A percentile compares a stretch with the other conserved stretches of the same genome.
Conservation (phyloP, 2,888 invertebrate species). For the Leucoma salicis region DNA sequence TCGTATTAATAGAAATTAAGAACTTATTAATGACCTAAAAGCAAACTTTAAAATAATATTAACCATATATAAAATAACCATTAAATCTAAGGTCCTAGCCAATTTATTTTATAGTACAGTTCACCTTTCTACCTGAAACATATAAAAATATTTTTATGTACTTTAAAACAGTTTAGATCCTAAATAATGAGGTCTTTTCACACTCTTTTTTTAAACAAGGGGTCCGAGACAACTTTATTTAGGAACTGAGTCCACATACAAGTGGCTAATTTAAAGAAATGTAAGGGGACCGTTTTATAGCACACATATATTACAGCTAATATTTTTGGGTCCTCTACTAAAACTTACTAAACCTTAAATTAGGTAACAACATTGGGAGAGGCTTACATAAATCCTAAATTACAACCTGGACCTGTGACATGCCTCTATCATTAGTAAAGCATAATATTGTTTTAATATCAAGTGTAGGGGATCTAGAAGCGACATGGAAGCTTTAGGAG, state of each 20-base stretch:
- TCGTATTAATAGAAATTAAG: conserved; percentile 77
- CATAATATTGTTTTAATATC: conserved; percentile 57
- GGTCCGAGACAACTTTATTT: conserved; percentile 49
- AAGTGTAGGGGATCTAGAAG: conserved; percentile 56
- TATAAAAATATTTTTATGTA: conserved; percentile 81
- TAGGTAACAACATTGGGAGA: conserved; percentile 72
- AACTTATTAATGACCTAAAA: conserved; percentile 77
- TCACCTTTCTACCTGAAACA: conserved; percentile 70
- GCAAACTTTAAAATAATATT: conserved; percentile 76
- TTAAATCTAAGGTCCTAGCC: conserved; percentile 77
- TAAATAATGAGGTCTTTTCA: conserved; percentile 48
- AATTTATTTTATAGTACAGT: conserved; percentile 72
- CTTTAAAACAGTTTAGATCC: conserved; percentile 61
- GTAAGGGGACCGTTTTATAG: conserved; percentile 64
- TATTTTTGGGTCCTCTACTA: conserved; percentile 57
- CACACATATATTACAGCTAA: conserved; percentile 73
- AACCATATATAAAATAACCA: conserved; percentile 78
- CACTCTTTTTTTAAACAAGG: conserved; percentile 12
- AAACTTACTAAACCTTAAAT: conserved; percentile 68
- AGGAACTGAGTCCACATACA: conserved; percentile 45
- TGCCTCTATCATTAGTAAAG: conserved; percentile 64
- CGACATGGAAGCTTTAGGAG: conserved; percentile 69
- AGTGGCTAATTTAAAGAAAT: conserved; percentile 53
- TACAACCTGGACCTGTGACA: conserved; percentile 79
- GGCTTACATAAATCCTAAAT: conserved; percentile 67